phyloP scores from a whole-genome alignment of 2,888 invertebrate genomes.

The Luffia ferchaultella region DNA sequence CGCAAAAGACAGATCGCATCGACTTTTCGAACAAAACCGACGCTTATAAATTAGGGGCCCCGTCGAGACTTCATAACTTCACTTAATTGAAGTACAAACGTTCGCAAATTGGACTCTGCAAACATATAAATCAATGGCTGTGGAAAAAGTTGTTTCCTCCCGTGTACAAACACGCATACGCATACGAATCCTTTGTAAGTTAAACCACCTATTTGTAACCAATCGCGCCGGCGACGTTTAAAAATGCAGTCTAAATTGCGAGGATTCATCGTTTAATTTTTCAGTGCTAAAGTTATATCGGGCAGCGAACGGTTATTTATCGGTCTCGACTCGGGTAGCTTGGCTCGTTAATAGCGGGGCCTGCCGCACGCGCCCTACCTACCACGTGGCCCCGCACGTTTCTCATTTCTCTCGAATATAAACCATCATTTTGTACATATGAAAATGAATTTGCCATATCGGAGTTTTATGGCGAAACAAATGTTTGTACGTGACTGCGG shows the following conservation, averaged over 20 bases:
- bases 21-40: conserved; percentile 10
- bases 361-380: too few relatives aligned
- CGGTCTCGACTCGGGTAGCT: conserved; percentile 25
- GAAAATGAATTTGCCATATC: not conserved
- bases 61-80: conserved; percentile 32
- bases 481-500: not conserved
- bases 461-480: not conserved
- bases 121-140: conserved; percentile 38
- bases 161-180: too few relatives aligned
- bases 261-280: conserved; percentile 32
- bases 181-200: conserved; percentile 21
- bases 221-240: conserved; percentile 14
- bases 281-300: conserved; percentile 40
- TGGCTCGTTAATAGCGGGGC: conserved; percentile 27
- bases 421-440: not conserved
- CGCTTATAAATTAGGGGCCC: conserved; percentile 14
- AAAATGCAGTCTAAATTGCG: too few relatives aligned
- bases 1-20: conserved; percentile 17
- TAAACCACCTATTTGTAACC: conserved; percentile 21
- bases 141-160: too few relatives aligned
- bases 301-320: conserved; percentile 36
- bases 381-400: not conserved
- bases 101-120: conserved; percentile 37
- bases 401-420: not conserved
- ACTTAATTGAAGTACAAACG: conserved; percentile 37